phyloP scores from a whole-genome alignment of 2,113 vertebrate species.

The Syngnathus floridae region DNA sequence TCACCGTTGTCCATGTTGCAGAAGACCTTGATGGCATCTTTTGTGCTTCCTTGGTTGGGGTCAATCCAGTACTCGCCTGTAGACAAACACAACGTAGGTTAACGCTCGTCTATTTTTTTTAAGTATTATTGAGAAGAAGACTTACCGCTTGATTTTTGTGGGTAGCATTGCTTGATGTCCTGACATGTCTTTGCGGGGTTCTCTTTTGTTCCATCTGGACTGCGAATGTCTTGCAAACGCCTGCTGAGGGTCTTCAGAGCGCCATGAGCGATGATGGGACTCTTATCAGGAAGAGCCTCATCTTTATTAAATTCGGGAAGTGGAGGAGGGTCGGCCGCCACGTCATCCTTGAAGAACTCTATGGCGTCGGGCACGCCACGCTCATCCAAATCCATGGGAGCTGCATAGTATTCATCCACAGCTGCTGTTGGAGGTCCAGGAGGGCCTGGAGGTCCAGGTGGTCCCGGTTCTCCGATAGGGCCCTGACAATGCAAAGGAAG shows the following conservation, averaged over 20 bases:
- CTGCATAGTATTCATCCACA: constrained; percentile 79
- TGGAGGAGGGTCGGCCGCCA: constrained; percentile 64
- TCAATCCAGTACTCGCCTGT: constrained; percentile 95
- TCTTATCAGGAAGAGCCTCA: constrained; percentile 81
- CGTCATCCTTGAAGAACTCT: constrained; percentile 25
- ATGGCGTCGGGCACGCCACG: constrained; percentile 7
- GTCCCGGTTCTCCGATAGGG: constrained; percentile 84
- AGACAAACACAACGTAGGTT: not conserved
- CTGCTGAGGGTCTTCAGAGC: constrained; percentile 87
- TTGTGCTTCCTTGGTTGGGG: constrained; percentile 88
- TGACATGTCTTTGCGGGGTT: constrained; percentile 91
- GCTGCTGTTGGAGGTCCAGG: constrained; percentile 84
- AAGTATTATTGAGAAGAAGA: not conserved
- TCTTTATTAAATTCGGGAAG: constrained; percentile 85
- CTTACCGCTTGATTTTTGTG: constrained; percentile 82
- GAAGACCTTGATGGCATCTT: constrained; percentile 91
- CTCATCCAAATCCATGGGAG: constrained; percentile 72
- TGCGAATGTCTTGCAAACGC: constrained; percentile 86
- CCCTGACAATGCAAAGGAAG: constrained; percentile 59
- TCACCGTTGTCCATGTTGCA: constrained; percentile 96
- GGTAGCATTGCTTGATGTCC: constrained; percentile 87
- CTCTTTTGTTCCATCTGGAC: constrained; percentile 84
- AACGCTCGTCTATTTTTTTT: not conserved
- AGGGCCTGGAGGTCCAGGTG: constrained; percentile 82
- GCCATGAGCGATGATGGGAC: constrained; percentile 78